These are phyloP conservation scores for Mimachlamys varia DNA, from an alignment of 2,888 invertebrate species.

Conservation along the genomic window DNA sequence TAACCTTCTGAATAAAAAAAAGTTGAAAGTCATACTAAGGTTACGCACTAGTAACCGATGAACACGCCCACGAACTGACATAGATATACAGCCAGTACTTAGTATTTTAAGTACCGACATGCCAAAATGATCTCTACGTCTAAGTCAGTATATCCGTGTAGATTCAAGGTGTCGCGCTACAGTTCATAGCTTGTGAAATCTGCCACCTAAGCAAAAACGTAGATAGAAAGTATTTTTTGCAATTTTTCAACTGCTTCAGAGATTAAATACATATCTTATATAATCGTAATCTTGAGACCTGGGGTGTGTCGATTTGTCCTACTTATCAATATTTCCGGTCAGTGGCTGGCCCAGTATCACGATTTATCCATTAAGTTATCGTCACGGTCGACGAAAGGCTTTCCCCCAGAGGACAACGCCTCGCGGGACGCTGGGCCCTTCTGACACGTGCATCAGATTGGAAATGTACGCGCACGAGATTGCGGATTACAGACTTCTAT, in stretches of 20 bases:
- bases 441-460: background rate
- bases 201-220: background rate
- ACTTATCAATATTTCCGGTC: background rate
- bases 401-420: background rate
- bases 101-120: background rate
- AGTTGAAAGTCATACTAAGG: too few relatives aligned
- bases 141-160: background rate
- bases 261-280: slow-evolving; percentile 9
- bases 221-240: background rate
- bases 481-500: background rate
- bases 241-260: background rate
- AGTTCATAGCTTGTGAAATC: background rate
- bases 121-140: background rate
- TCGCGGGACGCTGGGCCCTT: background rate
- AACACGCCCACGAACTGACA: too few relatives aligned
- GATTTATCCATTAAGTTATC: background rate
- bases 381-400: background rate
- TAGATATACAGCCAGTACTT: too few relatives aligned
- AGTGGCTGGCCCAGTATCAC: background rate
- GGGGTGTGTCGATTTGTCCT: background rate
- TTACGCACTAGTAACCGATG: too few relatives aligned
- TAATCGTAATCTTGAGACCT: background rate
- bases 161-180: background rate
- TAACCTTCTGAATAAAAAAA: too few relatives aligned
- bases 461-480: background rate